Evolutionary conservation across 1,140 invertebrate genomes (phyloP).

Genomic region (Drosophila sproati): DNA sequence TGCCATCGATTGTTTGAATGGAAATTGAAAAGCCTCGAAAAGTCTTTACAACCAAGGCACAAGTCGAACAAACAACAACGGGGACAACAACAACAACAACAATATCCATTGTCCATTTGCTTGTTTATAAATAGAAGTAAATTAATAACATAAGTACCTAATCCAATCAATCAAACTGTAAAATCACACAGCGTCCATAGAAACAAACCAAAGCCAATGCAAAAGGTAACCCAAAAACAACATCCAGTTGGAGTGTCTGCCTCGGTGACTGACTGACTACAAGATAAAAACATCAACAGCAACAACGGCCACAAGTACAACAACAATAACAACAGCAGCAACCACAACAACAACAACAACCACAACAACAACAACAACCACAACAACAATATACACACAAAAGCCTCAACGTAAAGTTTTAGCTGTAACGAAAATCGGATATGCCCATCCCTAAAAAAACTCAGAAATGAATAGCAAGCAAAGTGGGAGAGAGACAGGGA

Average conservation of each 20-base stretch:
- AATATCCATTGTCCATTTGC: slow-evolving; percentile 71
- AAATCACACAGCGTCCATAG: slow-evolving; percentile 75
- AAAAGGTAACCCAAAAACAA: slow-evolving; percentile 54
- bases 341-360: slow-evolving; percentile 64
- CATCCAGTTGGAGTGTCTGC: slow-evolving; percentile 36
- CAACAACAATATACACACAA: slow-evolving; percentile 57
- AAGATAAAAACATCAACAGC: slow-evolving; percentile 71
- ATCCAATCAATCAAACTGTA: slow-evolving; percentile 83
- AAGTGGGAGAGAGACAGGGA: slow-evolving; percentile 3
- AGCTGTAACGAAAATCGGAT: slow-evolving; percentile 80
- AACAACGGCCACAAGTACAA: slow-evolving; percentile 62
- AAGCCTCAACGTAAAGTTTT: slow-evolving; percentile 55
- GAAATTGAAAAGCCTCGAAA: slow-evolving; percentile 63
- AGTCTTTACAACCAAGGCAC: slow-evolving; percentile 17
- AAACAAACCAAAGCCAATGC: slow-evolving; percentile 61
- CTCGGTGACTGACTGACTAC: slow-evolving; percentile 60
- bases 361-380: slow-evolving; percentile 56
- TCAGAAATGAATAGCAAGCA: slow-evolving; percentile 32
- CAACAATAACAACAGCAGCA: slow-evolving; percentile 67
- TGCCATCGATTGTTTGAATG: slow-evolving; percentile 64
- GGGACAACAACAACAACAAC: slow-evolving; percentile 29
- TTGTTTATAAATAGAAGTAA: slow-evolving; percentile 82
- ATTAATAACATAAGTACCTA: slow-evolving; percentile 84
- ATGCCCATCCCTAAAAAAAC: slow-evolving; percentile 79
- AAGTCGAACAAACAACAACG: slow-evolving; percentile 9